Evolutionary conservation across 2,797 vertebrate genomes (phyloP).

Genomic region (Falco biarmicus): DNA sequence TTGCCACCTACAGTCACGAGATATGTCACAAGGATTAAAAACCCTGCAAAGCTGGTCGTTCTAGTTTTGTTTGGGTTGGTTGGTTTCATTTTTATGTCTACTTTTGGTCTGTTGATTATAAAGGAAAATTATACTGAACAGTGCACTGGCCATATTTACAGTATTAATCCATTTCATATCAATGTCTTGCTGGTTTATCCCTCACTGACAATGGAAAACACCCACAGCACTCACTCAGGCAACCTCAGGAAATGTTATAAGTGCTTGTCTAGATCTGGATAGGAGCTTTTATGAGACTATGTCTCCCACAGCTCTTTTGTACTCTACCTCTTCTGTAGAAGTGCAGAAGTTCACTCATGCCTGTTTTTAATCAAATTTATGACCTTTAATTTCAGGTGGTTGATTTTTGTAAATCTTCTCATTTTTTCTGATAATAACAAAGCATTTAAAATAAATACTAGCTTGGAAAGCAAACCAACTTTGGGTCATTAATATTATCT

Average conservation of each 20-base stretch:
- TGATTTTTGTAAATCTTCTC: not conserved
- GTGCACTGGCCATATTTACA: not conserved
- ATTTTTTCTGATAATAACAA: not conserved
- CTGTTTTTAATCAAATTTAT: not conserved
- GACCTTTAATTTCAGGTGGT: not conserved
- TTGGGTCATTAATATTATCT: not conserved
- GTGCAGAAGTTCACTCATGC: not conserved
- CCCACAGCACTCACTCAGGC: not conserved
- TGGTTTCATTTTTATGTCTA: not conserved
- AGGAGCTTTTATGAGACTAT: not conserved
- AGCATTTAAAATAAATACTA: not conserved
- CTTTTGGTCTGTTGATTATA: not conserved
- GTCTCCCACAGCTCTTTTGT: not conserved
- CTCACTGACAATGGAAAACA: not conserved
- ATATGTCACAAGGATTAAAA: not conserved
- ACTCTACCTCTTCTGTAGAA: not conserved
- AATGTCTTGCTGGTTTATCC: conserved; percentile 18
- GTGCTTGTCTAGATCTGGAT: not conserved
- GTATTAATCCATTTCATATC: not conserved
- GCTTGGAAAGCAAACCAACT: not conserved
- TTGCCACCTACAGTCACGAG: not conserved
- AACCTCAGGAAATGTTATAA: not conserved
- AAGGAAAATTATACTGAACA: not conserved
- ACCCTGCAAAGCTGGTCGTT: not conserved
- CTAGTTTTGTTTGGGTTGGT: not conserved